Evolutionary conservation across 2,797 vertebrate species (phyloP).

Genomic region (Florisuga fusca): DNA sequence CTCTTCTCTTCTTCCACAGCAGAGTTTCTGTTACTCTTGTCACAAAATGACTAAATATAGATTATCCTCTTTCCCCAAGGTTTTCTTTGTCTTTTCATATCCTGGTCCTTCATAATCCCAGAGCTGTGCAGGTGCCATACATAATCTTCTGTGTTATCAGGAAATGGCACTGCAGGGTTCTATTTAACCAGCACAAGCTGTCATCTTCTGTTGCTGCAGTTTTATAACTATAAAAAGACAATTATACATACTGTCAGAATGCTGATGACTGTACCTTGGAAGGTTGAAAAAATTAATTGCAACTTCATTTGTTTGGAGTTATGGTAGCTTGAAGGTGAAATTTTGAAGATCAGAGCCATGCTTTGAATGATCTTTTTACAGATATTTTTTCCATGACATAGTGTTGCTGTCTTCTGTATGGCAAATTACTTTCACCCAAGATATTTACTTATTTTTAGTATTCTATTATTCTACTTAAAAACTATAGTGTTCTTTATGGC

Average conservation of each 20-base stretch:
- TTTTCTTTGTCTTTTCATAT: conserved; percentile 18
- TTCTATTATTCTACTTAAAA: background rate
- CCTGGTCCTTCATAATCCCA: background rate
- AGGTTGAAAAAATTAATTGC: background rate
- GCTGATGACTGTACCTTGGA: background rate
- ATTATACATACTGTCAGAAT: background rate
- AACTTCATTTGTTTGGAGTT: background rate
- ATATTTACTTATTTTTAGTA: background rate
- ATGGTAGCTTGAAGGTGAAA: background rate
- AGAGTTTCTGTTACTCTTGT: conserved; percentile 11
- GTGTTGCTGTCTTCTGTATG: background rate
- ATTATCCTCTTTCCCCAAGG: background rate
- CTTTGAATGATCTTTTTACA: background rate
- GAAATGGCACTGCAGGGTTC: conserved; percentile 8
- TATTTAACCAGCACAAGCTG: conserved; percentile 25
- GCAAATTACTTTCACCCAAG: background rate
- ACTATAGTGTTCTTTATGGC: background rate
- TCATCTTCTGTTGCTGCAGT: background rate
- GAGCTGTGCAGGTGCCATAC: background rate
- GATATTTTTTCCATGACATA: background rate
- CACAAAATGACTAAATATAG: background rate
- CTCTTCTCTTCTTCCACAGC: background rate
- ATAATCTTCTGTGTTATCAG: conserved; percentile 2
- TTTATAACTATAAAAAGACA: conserved; percentile 25
- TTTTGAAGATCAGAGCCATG: background rate